Base-by-base conservation (phyloP, 37 sponge, comb jelly and placozoan species). In the Ianthella basta region DNA sequence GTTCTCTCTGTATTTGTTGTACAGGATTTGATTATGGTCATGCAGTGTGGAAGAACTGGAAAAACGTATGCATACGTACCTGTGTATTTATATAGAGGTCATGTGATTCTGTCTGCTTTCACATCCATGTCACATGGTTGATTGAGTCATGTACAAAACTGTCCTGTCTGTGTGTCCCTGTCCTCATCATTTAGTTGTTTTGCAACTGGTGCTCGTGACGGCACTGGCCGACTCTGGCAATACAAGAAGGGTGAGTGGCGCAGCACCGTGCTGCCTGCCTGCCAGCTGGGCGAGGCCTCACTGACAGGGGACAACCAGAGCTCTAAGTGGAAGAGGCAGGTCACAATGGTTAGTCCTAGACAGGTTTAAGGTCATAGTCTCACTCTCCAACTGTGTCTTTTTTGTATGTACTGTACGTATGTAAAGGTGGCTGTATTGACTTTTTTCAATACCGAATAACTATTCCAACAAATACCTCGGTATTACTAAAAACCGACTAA, bases 141-240 rank as follows among this genome's bases (percentile, higher is more conserved):
- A 23, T 24, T 40, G 78, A 10, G 6, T 44, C 50, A 44, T 44
- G 8, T 44, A 44, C 50, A 44, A n/a, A n/a, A n/a, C n/a, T n/a
- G n/a, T n/a, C n/a, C n/a, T n/a, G n/a, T n/a, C n/a, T n/a, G n/a
- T n/a, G n/a, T n/a, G n/a, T n/a, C 8, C 50, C 3, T 44, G 50
- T 8, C 50, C 3, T 44, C 8, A 44, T 10, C 63, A 32, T 60
- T 6, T 59, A 91, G 92, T n/a, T 50, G 89, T 67, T 89, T 94
- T 89, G 87, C 91, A 24, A 92, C 87, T 56, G 92, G 92, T 0
- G 84, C 92, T 20, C 61, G 88, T 60, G 95, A 94, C 80, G 95
- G 89, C 30, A 91, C 82, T 23, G 85, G 85, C n/a, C 56, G 84
- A 23, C 41, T 94, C 27, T 94, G 95, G 95, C 37, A 82, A 4